Evolutionary conservation across 2,888 invertebrate species (phyloP).

Genomic region (Ophion ellenae): DNA sequence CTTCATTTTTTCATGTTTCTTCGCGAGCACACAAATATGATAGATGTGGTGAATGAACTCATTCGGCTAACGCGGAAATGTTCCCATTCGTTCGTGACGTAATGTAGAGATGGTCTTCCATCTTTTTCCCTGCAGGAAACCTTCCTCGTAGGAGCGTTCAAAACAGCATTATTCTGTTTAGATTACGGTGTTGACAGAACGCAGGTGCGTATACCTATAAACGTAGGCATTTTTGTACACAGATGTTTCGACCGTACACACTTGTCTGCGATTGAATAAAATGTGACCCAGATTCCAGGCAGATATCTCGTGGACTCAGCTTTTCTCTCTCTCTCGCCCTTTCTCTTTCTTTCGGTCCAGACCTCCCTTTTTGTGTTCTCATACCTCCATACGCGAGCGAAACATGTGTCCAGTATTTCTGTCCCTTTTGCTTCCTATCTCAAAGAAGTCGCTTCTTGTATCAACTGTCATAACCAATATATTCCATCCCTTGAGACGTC

Average conservation of each 20-base stretch:
- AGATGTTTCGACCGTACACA: neutral
- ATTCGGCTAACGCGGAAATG: constrained; percentile 1
- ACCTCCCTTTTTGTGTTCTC: constrained; percentile 2
- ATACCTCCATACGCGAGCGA: constrained; percentile 3
- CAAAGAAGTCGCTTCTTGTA: neutral
- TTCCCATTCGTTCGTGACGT: neutral
- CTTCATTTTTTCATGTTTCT: too few relatives aligned
- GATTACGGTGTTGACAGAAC: neutral
- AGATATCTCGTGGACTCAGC: constrained; percentile 28
- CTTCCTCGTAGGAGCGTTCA: neutral
- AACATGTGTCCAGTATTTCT: constrained; percentile 3
- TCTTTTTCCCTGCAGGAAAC: too few relatives aligned
- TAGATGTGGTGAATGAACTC: constrained; percentile 11
- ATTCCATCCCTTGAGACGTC: constrained; percentile 25
- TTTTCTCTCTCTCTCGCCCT: neutral
- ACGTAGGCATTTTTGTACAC: neutral
- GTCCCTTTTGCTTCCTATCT: constrained; percentile 2
- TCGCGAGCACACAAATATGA: too few relatives aligned
- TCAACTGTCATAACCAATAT: constrained; percentile 20
- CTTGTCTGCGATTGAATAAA: constrained; percentile 15
- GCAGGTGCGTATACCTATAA: neutral
- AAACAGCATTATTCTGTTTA: neutral
- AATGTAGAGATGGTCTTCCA: too few relatives aligned
- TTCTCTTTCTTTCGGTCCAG: constrained; percentile 4
- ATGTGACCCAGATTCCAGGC: constrained; percentile 44